Evolutionary conservation across 1,140 invertebrate genomes (phyloP), one percentile per base, ranked within the genome.

Genomic region (Wasmannia auropunctata): DNA sequence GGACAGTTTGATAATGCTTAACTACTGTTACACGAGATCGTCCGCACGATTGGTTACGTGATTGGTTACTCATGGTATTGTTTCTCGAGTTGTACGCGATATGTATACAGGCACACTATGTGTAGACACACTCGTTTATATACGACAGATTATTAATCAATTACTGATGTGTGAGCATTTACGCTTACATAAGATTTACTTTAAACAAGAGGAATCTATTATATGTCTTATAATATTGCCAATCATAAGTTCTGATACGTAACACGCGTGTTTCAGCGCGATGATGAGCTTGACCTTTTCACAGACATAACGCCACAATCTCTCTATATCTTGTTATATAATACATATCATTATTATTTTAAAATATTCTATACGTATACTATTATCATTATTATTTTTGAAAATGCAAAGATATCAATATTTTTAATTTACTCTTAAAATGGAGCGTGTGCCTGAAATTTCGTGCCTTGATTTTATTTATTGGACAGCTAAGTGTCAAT

Each of bases 171-270:
- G 22, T 56, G 11, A n/a, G n/a, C n/a, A n/a, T n/a, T n/a, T n/a
- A n/a, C 19, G 22, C 51, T 83, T 83, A 83, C 22, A 22, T 74
- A 83, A 83, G 79, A 16, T 74, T 83, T 72, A 72, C 7, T 72
- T 67, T 72, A 72, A 72, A 72, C 28, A 46, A 74, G 60, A 58
- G 28, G n/a, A 46, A 74, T 37, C 22, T 31, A 83, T 3, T 69
- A 8, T 34, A 14, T 46, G 19, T 43, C 37, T 74, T 60, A 31
- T 80, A 80, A 80, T 69, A 40, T 54, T 54, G 40, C 10, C 34
- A 60, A 31, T 72, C 25, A 19, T 46, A 74, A 72, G 14, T 46
- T 14, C 8, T 40, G 63, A 65, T 14, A 43, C 6, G 14, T 49
- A 14, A 54, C 14, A 67, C 28, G 22, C 46, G 25, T 14, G 1